Conservation (phyloP, 2,113 vertebrate genomes). For the Arenaria interpres region DNA sequence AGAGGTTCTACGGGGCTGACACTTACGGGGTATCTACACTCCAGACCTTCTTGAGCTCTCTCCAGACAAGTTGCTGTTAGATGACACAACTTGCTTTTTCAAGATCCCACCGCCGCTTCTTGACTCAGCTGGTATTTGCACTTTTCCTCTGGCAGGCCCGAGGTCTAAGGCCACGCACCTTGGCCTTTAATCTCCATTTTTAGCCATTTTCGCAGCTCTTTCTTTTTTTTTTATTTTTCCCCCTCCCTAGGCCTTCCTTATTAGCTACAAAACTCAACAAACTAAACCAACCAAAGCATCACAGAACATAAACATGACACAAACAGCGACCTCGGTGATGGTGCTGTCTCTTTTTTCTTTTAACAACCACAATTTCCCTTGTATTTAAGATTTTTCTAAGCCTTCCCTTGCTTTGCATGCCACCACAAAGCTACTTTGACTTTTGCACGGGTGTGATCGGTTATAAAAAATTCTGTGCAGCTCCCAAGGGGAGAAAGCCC, state of each 20-base stretch:
- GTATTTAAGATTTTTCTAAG: not conserved
- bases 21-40: not conserved
- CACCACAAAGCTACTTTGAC: not conserved
- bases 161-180: not conserved
- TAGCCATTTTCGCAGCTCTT: not conserved
- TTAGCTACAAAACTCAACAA: not conserved
- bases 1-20: fast-evolving
- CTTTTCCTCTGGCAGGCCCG: not conserved
- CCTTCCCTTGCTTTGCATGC: not conserved
- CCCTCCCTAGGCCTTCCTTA: too few species aligned
- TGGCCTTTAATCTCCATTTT: not conserved
- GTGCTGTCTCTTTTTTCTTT: fast-evolving
- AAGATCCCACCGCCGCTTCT: not conserved
- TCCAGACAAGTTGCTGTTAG: not conserved
- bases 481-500: not conserved
- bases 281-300: not conserved
- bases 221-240: too few species aligned
- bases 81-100: conserved; percentile 56
- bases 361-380: not conserved
- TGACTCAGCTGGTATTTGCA: conserved; percentile 21
- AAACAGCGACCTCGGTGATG: fast-evolving
- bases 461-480: not conserved
- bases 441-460: fast-evolving
- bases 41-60: not conserved
- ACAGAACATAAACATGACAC: not conserved